Evolutionary conservation across 2,797 vertebrate species (phyloP).

Genomic region (Chaenodraco wilsoni): DNA sequence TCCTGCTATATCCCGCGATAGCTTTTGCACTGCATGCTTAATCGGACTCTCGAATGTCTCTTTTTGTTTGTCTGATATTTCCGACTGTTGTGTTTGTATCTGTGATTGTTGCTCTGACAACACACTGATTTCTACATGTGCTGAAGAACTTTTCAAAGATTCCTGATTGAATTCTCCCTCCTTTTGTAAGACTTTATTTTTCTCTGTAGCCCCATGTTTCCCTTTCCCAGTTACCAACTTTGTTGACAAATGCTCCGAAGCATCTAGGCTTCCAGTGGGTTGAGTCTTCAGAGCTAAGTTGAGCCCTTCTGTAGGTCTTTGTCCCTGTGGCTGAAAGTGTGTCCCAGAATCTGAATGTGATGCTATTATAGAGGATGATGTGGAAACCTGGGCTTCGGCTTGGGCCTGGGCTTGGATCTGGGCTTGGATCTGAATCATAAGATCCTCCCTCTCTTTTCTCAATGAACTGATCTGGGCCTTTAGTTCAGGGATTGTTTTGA

Average conservation of each 20-base stretch:
- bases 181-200: constrained; percentile 36
- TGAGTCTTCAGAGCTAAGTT: constrained; percentile 58
- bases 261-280: constrained; percentile 46
- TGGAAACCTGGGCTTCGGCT: constrained; percentile 37
- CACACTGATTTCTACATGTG: constrained; percentile 20
- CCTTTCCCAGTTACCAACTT: constrained; percentile 40
- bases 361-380: constrained; percentile 34
- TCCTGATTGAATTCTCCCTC: constrained; percentile 31
- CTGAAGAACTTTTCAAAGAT: constrained; percentile 28
- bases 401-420: constrained; percentile 62
- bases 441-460: constrained; percentile 74
- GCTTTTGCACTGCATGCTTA: constrained; percentile 54
- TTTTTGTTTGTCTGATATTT: no score
- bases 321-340: constrained; percentile 43
- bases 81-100: constrained; percentile 35
- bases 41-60: constrained; percentile 38
- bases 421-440: constrained; percentile 75
- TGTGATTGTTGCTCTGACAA: constrained; percentile 39
- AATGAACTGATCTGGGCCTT: constrained; percentile 81
- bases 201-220: constrained; percentile 39
- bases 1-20: constrained; percentile 46
- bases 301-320: constrained; percentile 57
- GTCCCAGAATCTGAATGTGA: constrained; percentile 30
- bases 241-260: constrained; percentile 32
- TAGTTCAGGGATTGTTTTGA: constrained; percentile 81